Evolutionary conservation across 2,888 invertebrate genomes (phyloP), one percentile per base, ranked within the genome.

Genomic region (Spodoptera exigua): DNA sequence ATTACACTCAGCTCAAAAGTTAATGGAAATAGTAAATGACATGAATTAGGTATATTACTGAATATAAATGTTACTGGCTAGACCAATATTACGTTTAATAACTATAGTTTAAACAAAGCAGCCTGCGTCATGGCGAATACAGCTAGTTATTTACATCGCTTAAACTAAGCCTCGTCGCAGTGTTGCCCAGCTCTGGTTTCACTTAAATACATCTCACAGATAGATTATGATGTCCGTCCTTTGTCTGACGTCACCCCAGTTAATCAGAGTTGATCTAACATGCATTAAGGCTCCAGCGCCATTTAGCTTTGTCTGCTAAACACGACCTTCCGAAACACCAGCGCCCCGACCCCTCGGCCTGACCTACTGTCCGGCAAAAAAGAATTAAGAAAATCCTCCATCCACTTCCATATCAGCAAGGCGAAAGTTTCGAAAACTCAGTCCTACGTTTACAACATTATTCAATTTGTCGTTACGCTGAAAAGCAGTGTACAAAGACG

Each of bases 391-490:
- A 79, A 74, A 61, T 46, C 61, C 60, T 41, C 62, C 70, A 58
- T 76, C 68, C 59, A 71, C 61, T 66, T 65, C 60, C 48, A 66
- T 60, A 75, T 73, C 64, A 63, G 55, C 63, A 52, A 66, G 51
- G 76, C 61, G 63, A 71, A 74, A 77, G 71, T 77, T 77, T 79
- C 66, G 56, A 66, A 77, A 79, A 81, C 78, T 76, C 73, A 60
- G 66, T 76, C 69, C 75, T 76, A 78, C 78, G 73, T 78, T 81
- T 79, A 83, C 83, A 83, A 85, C 87, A 86, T 89, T 87, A 91
- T 91, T 88, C 87, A 89, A 90, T 91, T 89, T 89, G 87, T 82
- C 84, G 87, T 87, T 87, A 87, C 88, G 82, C 80, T 79, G 83
- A 84, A 86, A 87, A 87, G 85, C 86, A 80, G 69, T 79, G 76